Conservation (phyloP, 2,797 vertebrate species). For the Enteromius radiatus region DNA sequence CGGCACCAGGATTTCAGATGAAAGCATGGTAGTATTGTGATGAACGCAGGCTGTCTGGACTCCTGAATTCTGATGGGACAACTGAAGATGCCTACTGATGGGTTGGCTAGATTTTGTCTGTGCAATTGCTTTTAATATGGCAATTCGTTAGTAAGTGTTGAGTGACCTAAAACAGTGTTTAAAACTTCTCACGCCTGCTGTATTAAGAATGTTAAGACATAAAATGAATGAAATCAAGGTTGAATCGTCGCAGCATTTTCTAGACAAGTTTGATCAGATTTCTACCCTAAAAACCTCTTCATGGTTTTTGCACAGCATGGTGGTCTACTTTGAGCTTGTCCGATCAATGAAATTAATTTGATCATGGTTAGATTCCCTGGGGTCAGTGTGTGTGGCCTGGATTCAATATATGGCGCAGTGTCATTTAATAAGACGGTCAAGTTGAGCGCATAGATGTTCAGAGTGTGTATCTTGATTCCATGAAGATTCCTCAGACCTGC, state of each 20-base stretch:
- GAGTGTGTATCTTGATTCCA: conserved; percentile 11
- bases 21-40: conserved; percentile 54
- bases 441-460: neutral
- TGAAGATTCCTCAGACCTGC: conserved; percentile 16
- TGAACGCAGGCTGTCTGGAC: neutral
- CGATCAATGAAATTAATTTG: conserved; percentile 9
- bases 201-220: no score
- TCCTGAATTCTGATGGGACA: neutral
- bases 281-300: neutral
- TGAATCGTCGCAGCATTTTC: neutral
- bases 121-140: neutral
- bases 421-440: conserved; percentile 6
- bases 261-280: neutral
- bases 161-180: no score
- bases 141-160: neutral
- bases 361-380: neutral
- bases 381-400: conserved; percentile 33
- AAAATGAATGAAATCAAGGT: neutral
- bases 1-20: conserved; percentile 60
- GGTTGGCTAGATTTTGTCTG: conserved; percentile 14
- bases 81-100: neutral
- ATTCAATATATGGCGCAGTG: conserved; percentile 25
- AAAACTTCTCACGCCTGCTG: no score
- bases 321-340: neutral
- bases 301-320: neutral